A percentile compares a stretch with the other conserved stretches of the same genome.
Evolutionary conservation across 2,888 invertebrate species (phyloP).

Genomic region (Pseudanteris insignis): DNA sequence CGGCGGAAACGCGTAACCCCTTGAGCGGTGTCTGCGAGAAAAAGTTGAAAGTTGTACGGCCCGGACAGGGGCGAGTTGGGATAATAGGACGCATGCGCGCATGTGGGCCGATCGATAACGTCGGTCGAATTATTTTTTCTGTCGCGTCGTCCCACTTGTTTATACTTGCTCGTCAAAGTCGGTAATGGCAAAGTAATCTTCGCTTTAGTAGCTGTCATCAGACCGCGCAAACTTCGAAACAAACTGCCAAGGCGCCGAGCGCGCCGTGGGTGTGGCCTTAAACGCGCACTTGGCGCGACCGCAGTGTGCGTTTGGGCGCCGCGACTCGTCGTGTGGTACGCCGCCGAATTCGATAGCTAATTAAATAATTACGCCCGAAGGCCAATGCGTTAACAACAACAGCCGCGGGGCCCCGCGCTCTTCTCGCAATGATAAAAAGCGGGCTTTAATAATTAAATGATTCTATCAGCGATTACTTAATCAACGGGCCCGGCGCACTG

Average conservation of each 20-base stretch:
- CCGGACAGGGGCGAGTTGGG: too few relatives aligned
- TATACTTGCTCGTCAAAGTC: constrained; percentile 38
- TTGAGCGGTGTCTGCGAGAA: too few relatives aligned
- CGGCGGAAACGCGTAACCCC: too few relatives aligned
- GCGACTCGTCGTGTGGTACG: constrained; percentile 4
- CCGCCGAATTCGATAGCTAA: constrained; percentile 13
- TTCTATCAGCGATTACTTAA: constrained; percentile 22
- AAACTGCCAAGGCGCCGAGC: constrained; percentile 15
- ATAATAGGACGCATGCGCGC: too few relatives aligned
- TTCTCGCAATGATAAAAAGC: constrained; percentile 14
- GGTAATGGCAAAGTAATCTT: constrained; percentile 40
- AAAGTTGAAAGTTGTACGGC: too few relatives aligned
- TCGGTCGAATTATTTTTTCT: constrained; percentile 32
- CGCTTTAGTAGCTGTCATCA: constrained; percentile 36
- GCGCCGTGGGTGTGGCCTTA: constrained; percentile 31
- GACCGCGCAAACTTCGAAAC: constrained; percentile 16
- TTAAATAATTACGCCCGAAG: constrained; percentile 24
- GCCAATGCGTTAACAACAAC: constrained; percentile 4
- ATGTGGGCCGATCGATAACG: constrained; percentile 31
- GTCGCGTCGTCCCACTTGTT: constrained; percentile 21
- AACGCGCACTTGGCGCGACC: constrained; percentile 6
- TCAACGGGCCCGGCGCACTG: constrained; percentile 7
- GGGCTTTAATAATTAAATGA: constrained; percentile 22
- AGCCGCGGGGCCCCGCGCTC: not conserved
- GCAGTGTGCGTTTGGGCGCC: constrained; percentile 1